These are phyloP conservation scores for Pseudopodoces humilis DNA, from an alignment of 2,113 vertebrate genomes.

Conservation along the genomic window DNA sequence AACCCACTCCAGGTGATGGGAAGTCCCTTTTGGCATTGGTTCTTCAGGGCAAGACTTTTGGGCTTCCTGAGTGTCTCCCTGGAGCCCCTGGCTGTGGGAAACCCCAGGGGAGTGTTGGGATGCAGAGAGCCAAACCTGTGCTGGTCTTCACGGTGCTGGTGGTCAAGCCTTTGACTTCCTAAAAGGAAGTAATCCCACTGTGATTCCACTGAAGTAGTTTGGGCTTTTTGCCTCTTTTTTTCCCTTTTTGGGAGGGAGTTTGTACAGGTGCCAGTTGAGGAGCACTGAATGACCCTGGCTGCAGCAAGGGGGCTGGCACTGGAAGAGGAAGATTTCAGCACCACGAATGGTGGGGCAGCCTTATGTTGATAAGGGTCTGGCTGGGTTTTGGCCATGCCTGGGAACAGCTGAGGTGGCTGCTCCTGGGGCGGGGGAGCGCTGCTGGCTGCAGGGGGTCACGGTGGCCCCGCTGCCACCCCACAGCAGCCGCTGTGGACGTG, in stretches of 20 bases:
- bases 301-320: background rate
- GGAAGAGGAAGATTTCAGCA: background rate
- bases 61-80: background rate
- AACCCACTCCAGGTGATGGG: background rate
- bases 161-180: background rate
- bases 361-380: background rate
- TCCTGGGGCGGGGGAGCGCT: fast-evolving
- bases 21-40: background rate
- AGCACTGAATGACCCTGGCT: background rate
- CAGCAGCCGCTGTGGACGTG: constrained; percentile 29
- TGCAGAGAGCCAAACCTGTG: fast-evolving
- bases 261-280: background rate
- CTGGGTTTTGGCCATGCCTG: background rate
- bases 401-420: background rate
- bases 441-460: fast-evolving
- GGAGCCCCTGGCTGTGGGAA: background rate
- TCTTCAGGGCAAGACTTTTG: background rate
- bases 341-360: background rate
- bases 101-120: background rate
- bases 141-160: background rate
- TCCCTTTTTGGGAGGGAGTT: background rate
- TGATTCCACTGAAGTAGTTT: background rate
- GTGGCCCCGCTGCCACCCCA: background rate
- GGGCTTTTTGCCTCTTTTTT: background rate
- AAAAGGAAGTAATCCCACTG: background rate